Conservation (phyloP, 2,888 invertebrate species). For the Tinea trinotella region DNA sequence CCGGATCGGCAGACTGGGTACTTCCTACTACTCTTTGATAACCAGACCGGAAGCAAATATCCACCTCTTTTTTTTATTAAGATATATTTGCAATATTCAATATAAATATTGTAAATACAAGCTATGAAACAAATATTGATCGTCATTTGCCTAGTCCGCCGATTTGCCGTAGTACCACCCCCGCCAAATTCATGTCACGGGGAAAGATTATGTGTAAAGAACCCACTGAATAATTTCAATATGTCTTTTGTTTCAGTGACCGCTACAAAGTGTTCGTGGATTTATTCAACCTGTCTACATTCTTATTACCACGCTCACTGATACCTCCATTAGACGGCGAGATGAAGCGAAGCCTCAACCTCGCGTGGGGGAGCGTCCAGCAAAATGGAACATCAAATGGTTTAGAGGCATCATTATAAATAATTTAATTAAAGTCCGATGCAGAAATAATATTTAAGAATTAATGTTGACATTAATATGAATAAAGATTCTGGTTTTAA, state of each 20-base stretch:
- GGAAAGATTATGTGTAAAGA: no score
- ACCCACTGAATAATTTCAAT: slow-evolving; percentile 21
- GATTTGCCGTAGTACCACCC: no score
- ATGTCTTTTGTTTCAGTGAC: slow-evolving; percentile 80
- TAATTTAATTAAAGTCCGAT: neutral
- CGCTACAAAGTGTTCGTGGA: slow-evolving; percentile 99
- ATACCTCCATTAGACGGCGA: slow-evolving; percentile 90
- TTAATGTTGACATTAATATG: neutral
- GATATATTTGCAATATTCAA: no score
- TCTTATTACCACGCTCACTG: slow-evolving; percentile 90
- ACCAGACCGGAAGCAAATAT: no score
- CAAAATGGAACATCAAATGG: slow-evolving; percentile 23
- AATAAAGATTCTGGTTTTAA: no score
- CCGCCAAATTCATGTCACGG: no score
- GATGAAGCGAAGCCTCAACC: slow-evolving; percentile 84
- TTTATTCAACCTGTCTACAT: slow-evolving; percentile 96
- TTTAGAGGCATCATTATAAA: neutral
- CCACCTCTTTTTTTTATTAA: no score
- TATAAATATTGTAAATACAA: no score
- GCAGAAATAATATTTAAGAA: neutral
- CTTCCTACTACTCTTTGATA: no score
- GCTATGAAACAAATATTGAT: no score
- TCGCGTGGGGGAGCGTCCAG: slow-evolving; percentile 58
- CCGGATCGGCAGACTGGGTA: no score
- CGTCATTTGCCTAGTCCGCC: no score